A percentile compares a stretch with the other conserved stretches of the same genome.
Conservation (phyloP, 2,113 vertebrate species). For the Bubo bubo region DNA sequence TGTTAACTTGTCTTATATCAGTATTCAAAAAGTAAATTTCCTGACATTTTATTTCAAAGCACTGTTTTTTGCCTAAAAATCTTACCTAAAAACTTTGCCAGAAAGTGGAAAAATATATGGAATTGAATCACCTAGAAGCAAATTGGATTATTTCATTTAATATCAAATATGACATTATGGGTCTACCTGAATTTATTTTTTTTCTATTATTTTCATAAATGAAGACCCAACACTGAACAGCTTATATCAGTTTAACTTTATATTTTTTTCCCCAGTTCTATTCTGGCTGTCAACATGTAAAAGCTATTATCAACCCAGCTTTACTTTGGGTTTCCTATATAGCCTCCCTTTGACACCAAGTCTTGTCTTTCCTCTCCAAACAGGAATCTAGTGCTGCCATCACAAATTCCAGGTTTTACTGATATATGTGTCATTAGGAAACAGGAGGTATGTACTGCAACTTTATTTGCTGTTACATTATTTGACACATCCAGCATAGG, state of each 20-base stretch:
- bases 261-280: background rate
- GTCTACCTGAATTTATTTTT: background rate
- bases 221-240: background rate
- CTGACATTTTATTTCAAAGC: background rate
- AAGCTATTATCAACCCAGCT: background rate
- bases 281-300: background rate
- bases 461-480: background rate
- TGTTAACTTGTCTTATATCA: background rate
- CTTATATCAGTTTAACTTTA: background rate
- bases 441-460: accelerated
- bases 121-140: background rate
- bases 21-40: background rate
- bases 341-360: accelerated
- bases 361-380: background rate
- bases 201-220: background rate
- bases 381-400: background rate
- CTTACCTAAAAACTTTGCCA: background rate
- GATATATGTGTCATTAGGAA: background rate
- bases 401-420: background rate
- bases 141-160: background rate
- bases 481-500: background rate
- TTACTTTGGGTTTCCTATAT: background rate
- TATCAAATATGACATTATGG: background rate
- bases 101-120: background rate
- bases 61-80: background rate